A percentile compares a stretch with the other conserved stretches of the same genome.
phyloP scores from a whole-genome alignment of 2,888 invertebrate species.

The Sialis fuliginosa region DNA sequence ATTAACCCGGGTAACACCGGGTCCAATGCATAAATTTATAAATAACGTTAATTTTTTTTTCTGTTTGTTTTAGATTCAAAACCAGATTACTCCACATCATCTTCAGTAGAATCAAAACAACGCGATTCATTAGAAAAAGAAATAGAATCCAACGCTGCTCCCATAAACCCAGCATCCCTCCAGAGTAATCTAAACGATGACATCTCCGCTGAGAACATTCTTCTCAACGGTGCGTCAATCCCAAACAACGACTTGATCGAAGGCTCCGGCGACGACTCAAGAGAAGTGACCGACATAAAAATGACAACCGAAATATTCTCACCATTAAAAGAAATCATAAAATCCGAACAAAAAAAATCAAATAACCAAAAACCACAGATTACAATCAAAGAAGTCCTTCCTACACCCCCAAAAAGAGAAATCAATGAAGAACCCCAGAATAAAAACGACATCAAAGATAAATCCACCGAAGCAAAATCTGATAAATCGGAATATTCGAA shows the following conservation, averaged over 20 bases:
- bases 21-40: too few relatives aligned
- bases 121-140: not conserved
- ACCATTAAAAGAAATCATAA: conserved; percentile 7
- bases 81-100: not conserved
- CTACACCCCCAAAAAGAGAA: conserved; percentile 19
- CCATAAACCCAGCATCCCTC: too few relatives aligned
- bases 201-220: not conserved
- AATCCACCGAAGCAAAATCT: conserved; percentile 28
- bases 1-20: too few relatives aligned
- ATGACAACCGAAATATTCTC: not conserved
- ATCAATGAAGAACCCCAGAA: conserved; percentile 3
- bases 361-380: conserved; percentile 12
- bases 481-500: conserved; percentile 28
- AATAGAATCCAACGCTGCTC: not conserved
- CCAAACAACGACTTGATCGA: not conserved
- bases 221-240: not conserved
- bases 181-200: not conserved
- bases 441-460: conserved; percentile 21
- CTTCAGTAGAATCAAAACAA: not conserved
- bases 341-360: conserved; percentile 2
- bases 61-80: not conserved
- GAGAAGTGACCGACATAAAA: conserved; percentile 7
- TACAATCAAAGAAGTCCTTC: conserved; percentile 43
- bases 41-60: too few relatives aligned
- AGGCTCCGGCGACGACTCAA: not conserved